Base-by-base conservation (phyloP, 2,888 invertebrate species). In the Tiphia femorata region DNA sequence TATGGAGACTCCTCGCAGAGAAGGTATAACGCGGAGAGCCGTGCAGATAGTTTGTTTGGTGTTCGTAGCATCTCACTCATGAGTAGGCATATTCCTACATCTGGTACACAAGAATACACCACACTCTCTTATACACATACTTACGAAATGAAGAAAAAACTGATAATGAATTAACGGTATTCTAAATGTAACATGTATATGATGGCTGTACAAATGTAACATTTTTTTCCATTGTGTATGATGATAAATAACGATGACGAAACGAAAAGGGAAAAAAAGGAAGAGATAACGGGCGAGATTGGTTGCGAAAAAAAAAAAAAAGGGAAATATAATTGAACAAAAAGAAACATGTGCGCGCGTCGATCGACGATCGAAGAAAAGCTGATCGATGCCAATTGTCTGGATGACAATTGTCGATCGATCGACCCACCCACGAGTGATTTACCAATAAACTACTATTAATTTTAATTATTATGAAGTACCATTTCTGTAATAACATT, bases 401-500 rank as follows among this genome's bases (percentile, higher is more conserved):
- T 33, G 8, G 27, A 27, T 17, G 48, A 33, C 33, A 54, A 64
- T 62, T 58, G 59, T 75, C 75, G 71, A 75, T 76, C 72, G 63
- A 69, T 71, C 64, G 72, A 73, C 68, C 72, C 72, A 75, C 70
- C 67, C 72, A 72, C 67, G 75, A 77, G 79, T 78, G 77, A 79
- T 78, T 86, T 86, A 87, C 71, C 77, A 73, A 86, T 86, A 87
- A 87, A 87, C 86, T 87, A 86, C 86, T 87, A 87, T 87, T 87
- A 87, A 86, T 81, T 78, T 80, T 79, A 78, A 87, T 88, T 87
- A 87, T 87, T 87, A 87, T 86, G 85, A 87, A 87, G 87, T 88
- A 88, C 87, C 86, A 87, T 87, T 88, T 88, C 87, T 88, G 88
- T 88, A 88, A 87, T 87, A 87, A 87, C 78, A 83, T 77, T 80